Evolutionary conservation across 2,888 invertebrate species (phyloP).

Genomic region (Allygus modestus): DNA sequence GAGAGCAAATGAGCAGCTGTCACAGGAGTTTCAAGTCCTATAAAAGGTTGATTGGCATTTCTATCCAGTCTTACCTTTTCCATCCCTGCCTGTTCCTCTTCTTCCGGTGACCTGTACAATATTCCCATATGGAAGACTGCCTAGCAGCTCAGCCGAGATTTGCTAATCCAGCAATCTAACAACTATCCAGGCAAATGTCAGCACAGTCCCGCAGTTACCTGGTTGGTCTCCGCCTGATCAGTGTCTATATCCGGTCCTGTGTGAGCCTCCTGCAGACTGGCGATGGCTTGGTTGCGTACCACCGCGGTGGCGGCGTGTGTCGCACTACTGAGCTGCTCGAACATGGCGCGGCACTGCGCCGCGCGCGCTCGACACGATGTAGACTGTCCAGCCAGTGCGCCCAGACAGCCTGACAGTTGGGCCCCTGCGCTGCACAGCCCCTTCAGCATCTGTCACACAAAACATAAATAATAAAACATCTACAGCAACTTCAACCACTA

Average conservation of each 20-base stretch:
- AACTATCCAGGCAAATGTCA: too few relatives aligned
- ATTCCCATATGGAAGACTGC: too few relatives aligned
- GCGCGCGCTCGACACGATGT: conserved; percentile 71
- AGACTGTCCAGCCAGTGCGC: conserved; percentile 73
- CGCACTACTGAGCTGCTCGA: conserved; percentile 81
- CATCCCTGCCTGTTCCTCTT: too few relatives aligned
- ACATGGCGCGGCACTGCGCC: conserved; percentile 75
- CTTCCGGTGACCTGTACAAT: too few relatives aligned
- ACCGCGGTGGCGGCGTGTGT: conserved; percentile 81
- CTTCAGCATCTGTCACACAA: conserved; percentile 77
- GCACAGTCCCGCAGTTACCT: too few relatives aligned
- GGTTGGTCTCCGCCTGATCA: conserved; percentile 73
- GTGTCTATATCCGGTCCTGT: conserved; percentile 74
- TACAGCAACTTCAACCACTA: too few relatives aligned
- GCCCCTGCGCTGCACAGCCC: conserved; percentile 81
- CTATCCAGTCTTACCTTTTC: too few relatives aligned
- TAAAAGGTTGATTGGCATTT: too few relatives aligned
- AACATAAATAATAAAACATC: not conserved
- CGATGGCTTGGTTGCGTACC: conserved; percentile 81
- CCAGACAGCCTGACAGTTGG: conserved; percentile 80
- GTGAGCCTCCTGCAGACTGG: conserved; percentile 79
- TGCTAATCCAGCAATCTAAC: too few relatives aligned
- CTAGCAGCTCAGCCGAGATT: too few relatives aligned
- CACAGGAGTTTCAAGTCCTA: too few relatives aligned
- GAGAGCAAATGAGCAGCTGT: too few relatives aligned